Percentiles rank a stretch among this genome's conserved stretches.
Evolutionary conservation across 2,888 invertebrate species (phyloP).

Genomic region (Nebria salina): DNA sequence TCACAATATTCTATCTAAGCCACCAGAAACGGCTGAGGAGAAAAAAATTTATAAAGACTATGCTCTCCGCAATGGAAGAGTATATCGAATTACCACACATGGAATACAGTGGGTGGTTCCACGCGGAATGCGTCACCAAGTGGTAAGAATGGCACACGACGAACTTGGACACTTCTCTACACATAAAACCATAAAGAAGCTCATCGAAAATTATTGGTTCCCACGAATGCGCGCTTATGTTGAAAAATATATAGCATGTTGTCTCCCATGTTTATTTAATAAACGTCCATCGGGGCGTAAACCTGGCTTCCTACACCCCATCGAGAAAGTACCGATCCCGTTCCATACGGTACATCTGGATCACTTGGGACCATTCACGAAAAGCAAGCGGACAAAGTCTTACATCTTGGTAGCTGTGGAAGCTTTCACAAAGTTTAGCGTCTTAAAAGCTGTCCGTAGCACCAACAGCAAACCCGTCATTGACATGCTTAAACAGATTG

Average conservation of each 20-base stretch:
- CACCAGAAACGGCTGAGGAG: slow-evolving; percentile 2
- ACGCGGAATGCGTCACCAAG: slow-evolving; percentile 45
- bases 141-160: slow-evolving; percentile 48
- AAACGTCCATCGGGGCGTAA: too few relatives aligned
- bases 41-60: slow-evolving; percentile 45
- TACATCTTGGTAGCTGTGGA: too few relatives aligned
- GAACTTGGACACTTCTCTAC: slow-evolving; percentile 47
- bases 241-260: slow-evolving; percentile 24
- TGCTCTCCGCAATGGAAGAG: slow-evolving; percentile 44
- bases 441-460: too few relatives aligned
- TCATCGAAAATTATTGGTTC: slow-evolving; percentile 49
- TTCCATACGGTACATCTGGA: too few relatives aligned
- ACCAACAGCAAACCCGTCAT: too few relatives aligned
- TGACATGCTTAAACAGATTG: too few relatives aligned
- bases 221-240: slow-evolving; percentile 49
- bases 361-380: too few relatives aligned
- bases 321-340: too few relatives aligned
- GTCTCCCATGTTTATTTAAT: slow-evolving; percentile 3
- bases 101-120: slow-evolving; percentile 49
- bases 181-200: slow-evolving; percentile 50
- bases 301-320: too few relatives aligned
- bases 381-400: too few relatives aligned
- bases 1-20: slow-evolving; percentile 37
- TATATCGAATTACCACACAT: slow-evolving; percentile 46
- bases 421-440: too few relatives aligned